phyloP scores from a whole-genome alignment of 2,797 vertebrate genomes.

The Onychomys arenicola region DNA sequence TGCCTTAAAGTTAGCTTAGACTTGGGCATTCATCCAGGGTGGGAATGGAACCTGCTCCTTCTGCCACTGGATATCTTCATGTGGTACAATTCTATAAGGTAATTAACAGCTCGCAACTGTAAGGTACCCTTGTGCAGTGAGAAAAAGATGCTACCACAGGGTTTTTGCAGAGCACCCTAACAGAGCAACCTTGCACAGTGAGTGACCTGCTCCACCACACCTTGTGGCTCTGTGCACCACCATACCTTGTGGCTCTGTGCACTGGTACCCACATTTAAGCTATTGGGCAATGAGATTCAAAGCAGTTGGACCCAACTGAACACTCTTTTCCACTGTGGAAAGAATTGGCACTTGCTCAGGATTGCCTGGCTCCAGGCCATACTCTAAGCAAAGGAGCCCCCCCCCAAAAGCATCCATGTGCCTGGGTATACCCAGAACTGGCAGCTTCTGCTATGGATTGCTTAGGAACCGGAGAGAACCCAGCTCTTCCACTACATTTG shows the following conservation, averaged over 20 bases:
- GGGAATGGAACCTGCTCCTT: rapidly evolving
- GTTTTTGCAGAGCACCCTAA: not conserved
- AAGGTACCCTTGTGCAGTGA: not conserved
- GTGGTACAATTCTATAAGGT: not conserved
- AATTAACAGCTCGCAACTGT: not conserved
- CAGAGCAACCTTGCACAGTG: not conserved
- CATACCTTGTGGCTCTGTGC: not conserved
- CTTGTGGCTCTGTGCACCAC: not conserved
- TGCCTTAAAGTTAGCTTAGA: not conserved
- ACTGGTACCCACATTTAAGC: not conserved
- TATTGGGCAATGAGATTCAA: not conserved
- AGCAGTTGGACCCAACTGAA: not conserved
- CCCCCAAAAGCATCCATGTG: not conserved
- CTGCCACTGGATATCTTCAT: not conserved
- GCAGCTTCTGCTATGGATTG: not conserved
- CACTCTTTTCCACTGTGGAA: not conserved
- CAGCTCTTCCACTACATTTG: conserved; percentile 12
- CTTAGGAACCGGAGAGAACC: not conserved
- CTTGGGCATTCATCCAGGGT: not conserved
- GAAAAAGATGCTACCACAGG: not conserved
- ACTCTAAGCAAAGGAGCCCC: not conserved
- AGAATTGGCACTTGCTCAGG: not conserved
- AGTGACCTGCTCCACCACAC: not conserved
- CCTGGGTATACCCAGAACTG: not conserved
- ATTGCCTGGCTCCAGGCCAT: not conserved